Evolutionary conservation across 2,888 invertebrate species (phyloP), one percentile per base, ranked within the genome.

Genomic region (Orchesellides sinensis): DNA sequence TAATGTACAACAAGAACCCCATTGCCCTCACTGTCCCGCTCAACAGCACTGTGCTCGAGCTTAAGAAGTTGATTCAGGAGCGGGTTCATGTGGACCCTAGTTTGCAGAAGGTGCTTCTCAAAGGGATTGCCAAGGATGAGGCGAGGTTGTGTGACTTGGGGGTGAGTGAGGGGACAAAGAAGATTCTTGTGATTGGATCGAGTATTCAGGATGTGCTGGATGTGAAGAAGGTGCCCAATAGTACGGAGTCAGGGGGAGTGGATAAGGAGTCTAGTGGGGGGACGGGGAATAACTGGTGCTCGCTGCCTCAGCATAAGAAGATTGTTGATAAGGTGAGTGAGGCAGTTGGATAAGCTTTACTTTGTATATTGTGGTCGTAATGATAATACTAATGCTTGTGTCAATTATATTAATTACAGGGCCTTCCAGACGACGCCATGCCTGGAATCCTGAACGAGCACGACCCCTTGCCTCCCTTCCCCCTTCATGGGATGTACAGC

Each of bases 41-140:
- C 29, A 78, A 79, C 27, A 83, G 75, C 45, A 87, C 86, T 49
- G 84, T 87, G 14, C 21, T 56, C 2, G 40, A 72, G 25, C 32
- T 87, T 45, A 87, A 87, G 69, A 63, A 69, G 27, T 32, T 25
- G 27, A 68, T 87, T 32, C 84, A 85, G 72, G 75, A 61, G 27
- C 40, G 65, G 17, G 85, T 84, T 12, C 68, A 77, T 35, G 95
- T 96, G 85, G 95, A 96, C 83, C 93, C 94, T 89, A 93, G 94
- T 32, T 95, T 96, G 92, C 96, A 96, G 90, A 97, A 97, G 91
- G 92, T 97, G 77, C 95, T 96, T 93, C 94, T 94, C 88, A 96
- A 96, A 92, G 96, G 96, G 86, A 92, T 96, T 91, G 94, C 96
- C 68, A 94, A 95, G 90, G 96, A 97, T 90, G 94, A 93, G 88